phyloP scores from a whole-genome alignment of 2,113 vertebrate species.

The Pomatostomus ruficeps region DNA sequence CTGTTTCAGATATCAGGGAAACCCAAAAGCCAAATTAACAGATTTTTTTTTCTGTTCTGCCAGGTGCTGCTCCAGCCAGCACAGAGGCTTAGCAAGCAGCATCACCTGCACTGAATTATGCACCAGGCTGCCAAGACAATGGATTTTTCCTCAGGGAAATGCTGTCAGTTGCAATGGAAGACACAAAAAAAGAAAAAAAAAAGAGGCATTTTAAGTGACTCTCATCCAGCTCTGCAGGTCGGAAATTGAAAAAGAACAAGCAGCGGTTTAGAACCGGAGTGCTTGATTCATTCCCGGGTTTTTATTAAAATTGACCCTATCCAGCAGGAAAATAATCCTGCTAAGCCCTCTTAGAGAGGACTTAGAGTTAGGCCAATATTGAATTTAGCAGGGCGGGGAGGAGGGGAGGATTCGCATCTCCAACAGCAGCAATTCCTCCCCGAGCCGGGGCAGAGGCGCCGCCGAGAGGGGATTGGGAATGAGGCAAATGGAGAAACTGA shows the following conservation, averaged over 20 bases:
- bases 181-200: too few species aligned
- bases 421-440: not conserved
- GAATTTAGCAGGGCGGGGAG: not conserved
- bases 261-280: not conserved
- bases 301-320: slow-evolving; percentile 42
- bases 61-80: not conserved
- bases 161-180: not conserved
- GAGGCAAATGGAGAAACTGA: slow-evolving; percentile 24
- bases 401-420: not conserved
- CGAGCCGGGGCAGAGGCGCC: not conserved
- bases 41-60: not conserved
- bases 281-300: not conserved
- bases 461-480: slow-evolving; percentile 19
- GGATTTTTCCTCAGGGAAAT: not conserved
- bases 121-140: not conserved
- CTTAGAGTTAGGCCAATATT: slow-evolving; percentile 35
- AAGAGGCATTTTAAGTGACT: not conserved
- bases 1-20: not conserved
- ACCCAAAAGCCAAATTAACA: not conserved
- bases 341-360: slow-evolving; percentile 21
- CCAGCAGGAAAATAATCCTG: slow-evolving; percentile 13
- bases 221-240: not conserved
- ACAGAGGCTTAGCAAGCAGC: not conserved
- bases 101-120: not conserved
- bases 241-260: not conserved